These are phyloP conservation scores for Macrotus californicus DNA, from an alignment of 2,113 vertebrate genomes.

Conservation along the genomic window DNA sequence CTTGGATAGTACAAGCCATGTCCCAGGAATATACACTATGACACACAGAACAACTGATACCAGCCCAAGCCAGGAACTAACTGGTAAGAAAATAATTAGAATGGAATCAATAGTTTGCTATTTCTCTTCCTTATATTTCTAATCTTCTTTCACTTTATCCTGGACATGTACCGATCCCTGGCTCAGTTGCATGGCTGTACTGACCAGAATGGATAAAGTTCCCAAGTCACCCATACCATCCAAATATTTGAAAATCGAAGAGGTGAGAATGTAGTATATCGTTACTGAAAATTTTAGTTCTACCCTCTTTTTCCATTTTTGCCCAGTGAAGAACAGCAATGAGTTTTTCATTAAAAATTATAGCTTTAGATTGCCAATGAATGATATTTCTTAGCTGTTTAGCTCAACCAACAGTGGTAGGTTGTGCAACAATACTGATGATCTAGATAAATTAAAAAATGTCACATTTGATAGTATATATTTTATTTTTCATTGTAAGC, in stretches of 20 bases:
- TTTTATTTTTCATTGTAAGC: not conserved
- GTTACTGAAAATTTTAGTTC: not conserved
- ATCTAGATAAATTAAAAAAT: not conserved
- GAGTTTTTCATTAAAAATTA: not conserved
- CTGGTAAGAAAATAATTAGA: not conserved
- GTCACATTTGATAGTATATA: not conserved
- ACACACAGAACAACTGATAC: not conserved
- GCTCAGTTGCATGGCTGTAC: not conserved
- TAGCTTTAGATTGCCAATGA: not conserved
- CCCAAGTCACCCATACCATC: not conserved
- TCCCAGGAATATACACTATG: not conserved
- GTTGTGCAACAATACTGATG: not conserved
- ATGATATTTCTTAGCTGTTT: not conserved
- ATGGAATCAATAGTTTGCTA: not conserved
- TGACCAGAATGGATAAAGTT: not conserved
- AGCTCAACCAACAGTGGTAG: not conserved
- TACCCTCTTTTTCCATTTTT: not conserved
- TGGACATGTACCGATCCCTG: not conserved
- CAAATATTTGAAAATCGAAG: not conserved
- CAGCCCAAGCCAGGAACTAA: not conserved
- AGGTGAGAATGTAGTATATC: not conserved
- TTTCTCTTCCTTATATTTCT: not conserved
- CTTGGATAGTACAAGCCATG: not conserved
- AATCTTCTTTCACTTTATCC: constrained; percentile 21
- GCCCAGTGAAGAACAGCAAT: not conserved